phyloP scores from a whole-genome alignment of 2,888 invertebrate genomes.

The Lithophane socia region DNA sequence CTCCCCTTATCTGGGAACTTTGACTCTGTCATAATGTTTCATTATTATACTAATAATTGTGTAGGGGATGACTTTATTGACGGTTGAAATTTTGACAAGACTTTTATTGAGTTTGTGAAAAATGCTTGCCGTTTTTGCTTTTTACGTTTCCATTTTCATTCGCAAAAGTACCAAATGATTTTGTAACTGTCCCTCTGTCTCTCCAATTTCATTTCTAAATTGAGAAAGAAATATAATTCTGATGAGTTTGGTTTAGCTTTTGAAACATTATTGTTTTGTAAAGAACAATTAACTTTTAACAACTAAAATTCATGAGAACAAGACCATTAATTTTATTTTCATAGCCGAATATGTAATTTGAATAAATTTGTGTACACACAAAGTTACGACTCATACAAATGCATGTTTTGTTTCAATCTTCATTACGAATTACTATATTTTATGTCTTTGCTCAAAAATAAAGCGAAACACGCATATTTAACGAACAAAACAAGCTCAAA shows the following conservation, averaged over 20 bases:
- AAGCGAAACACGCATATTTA: conserved; percentile 58
- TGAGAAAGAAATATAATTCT: conserved; percentile 21
- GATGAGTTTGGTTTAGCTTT: conserved; percentile 24
- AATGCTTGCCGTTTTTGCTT: not conserved
- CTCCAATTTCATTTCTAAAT: conserved; percentile 13
- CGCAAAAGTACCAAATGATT: conserved; percentile 5
- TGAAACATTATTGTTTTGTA: conserved; percentile 22
- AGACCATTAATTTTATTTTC: conserved; percentile 38
- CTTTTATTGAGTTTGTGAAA: conserved; percentile 52
- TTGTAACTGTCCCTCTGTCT: not conserved
- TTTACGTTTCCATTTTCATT: conserved; percentile 12
- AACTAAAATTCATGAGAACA: conserved; percentile 32
- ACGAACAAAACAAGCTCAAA: conserved; percentile 51
- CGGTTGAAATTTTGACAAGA: conserved; percentile 41
- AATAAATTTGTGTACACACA: conserved; percentile 51
- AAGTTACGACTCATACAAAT: conserved; percentile 45
- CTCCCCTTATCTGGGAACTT: conserved; percentile 66
- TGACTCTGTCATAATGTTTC: conserved; percentile 59
- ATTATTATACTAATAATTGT: conserved; percentile 65
- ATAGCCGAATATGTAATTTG: conserved; percentile 36
- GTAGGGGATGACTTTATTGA: conserved; percentile 46
- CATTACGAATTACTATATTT: conserved; percentile 49
- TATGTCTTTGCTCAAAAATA: conserved; percentile 56
- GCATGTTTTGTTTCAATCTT: conserved; percentile 57
- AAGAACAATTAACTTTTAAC: conserved; percentile 42